These are phyloP conservation scores for Psammodynastes pulverulentus DNA, from an alignment of 2,113 vertebrate species.

Conservation along the genomic window DNA sequence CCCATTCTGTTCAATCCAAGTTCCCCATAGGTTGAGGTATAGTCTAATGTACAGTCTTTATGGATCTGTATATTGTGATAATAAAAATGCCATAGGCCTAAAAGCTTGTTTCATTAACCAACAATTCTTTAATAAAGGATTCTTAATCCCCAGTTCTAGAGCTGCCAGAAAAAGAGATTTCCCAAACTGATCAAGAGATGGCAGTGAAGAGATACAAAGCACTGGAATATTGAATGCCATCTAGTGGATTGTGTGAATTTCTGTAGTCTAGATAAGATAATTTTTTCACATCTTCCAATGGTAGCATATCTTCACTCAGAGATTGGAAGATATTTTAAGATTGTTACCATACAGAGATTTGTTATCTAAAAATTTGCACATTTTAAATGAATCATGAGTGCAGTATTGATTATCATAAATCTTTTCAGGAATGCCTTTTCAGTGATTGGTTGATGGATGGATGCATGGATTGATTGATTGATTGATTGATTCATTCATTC, in stretches of 20 bases:
- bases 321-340: not conserved
- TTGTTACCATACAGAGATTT: not conserved
- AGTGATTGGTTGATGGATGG: not conserved
- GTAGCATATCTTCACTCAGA: constrained; percentile 1
- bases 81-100: not conserved
- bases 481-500: not conserved
- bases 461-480: too few species aligned
- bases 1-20: not conserved
- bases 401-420: not conserved
- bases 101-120: not conserved
- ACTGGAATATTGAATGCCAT: not conserved
- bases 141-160: not conserved
- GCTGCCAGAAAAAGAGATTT: not conserved
- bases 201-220: not conserved
- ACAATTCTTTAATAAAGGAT: not conserved
- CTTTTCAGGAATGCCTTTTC: not conserved
- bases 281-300: not conserved
- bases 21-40: not conserved
- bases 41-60: not conserved
- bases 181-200: not conserved
- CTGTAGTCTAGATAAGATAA: not conserved
- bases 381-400: not conserved
- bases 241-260: not conserved
- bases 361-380: not conserved
- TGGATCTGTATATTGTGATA: not conserved